A percentile compares a stretch with the other conserved stretches of the same genome.
Evolutionary conservation across 2,888 invertebrate genomes (phyloP).

Genomic region (Cyclophora albipunctata): DNA sequence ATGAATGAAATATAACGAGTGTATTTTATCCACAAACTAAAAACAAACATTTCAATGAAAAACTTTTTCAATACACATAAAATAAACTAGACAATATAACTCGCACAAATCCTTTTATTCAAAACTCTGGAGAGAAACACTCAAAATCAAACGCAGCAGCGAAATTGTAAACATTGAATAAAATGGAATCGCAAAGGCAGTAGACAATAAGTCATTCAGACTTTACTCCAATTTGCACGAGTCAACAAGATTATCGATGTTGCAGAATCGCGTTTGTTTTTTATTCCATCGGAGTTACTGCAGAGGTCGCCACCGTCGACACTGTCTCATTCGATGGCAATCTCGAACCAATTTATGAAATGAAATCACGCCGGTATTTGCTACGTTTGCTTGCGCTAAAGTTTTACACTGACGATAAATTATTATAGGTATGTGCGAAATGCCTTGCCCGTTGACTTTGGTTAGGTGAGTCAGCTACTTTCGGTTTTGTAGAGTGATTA

Average conservation of each 20-base stretch:
- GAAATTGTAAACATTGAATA: constrained; percentile 21
- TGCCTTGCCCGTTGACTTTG: no score
- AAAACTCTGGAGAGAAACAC: not conserved
- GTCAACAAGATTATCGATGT: constrained; percentile 22
- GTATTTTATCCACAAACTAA: no score
- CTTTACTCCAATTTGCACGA: constrained; percentile 23
- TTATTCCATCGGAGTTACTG: constrained; percentile 1
- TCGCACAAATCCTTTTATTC: not conserved
- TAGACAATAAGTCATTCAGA: constrained; percentile 23
- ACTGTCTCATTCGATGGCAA: constrained; percentile 6
- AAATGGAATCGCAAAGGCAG: constrained; percentile 15
- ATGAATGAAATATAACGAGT: no score
- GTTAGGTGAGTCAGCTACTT: no score
- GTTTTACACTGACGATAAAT: no score
- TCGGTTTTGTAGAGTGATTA: no score
- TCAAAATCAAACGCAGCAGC: constrained; percentile 7
- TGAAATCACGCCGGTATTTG: constrained; percentile 9
- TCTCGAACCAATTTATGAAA: constrained; percentile 11
- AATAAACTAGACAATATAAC: not conserved
- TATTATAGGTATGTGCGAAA: no score
- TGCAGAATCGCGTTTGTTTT: constrained; percentile 4
- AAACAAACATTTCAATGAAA: no score
- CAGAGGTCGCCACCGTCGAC: constrained; percentile 1
- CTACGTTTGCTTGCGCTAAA: no score
- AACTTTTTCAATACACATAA: not conserved